Evolutionary conservation across 2,113 vertebrate genomes (phyloP).

Genomic region (Fulmarus glacialis): DNA sequence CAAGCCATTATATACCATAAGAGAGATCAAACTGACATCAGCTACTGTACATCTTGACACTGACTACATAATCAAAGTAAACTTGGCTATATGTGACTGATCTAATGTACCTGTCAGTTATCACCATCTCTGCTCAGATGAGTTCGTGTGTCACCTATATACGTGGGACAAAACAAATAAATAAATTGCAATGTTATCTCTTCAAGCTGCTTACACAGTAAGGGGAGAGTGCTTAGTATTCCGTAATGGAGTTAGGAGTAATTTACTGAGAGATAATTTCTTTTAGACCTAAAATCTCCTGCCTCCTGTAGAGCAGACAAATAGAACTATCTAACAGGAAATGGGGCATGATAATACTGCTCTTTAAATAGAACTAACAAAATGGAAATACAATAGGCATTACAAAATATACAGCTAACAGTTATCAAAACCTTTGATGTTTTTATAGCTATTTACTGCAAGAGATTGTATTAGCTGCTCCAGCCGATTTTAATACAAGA

Average conservation of each 20-base stretch:
- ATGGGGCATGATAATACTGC: slow-evolving; percentile 74
- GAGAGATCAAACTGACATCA: slow-evolving; percentile 67
- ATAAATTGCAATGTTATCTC: slow-evolving; percentile 76
- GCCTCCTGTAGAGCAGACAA: slow-evolving; percentile 73
- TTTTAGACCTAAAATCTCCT: slow-evolving; percentile 73
- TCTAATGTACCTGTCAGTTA: slow-evolving; percentile 68
- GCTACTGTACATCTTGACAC: slow-evolving; percentile 70
- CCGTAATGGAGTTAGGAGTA: slow-evolving; percentile 72
- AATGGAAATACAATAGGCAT: slow-evolving; percentile 73
- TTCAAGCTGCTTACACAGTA: slow-evolving; percentile 59
- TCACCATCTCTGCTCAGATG: slow-evolving; percentile 57
- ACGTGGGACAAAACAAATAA: slow-evolving; percentile 73
- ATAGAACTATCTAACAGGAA: slow-evolving; percentile 78
- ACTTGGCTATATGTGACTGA: slow-evolving; percentile 58
- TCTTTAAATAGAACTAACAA: slow-evolving; percentile 74
- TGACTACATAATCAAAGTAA: slow-evolving; percentile 74
- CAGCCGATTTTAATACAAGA: slow-evolving; percentile 26
- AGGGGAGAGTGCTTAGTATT: slow-evolving; percentile 71
- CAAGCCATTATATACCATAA: slow-evolving; percentile 66
- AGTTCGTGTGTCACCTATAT: slow-evolving; percentile 44
- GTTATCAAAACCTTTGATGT: slow-evolving; percentile 61
- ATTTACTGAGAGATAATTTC: slow-evolving; percentile 77
- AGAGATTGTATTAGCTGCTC: slow-evolving; percentile 36
- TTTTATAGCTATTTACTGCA: slow-evolving; percentile 62
- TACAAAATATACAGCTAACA: slow-evolving; percentile 66